A percentile compares a stretch with the other conserved stretches of the same genome.
phyloP scores from a whole-genome alignment of 2,797 vertebrate genomes.

The Tolypeutes matacus region DNA sequence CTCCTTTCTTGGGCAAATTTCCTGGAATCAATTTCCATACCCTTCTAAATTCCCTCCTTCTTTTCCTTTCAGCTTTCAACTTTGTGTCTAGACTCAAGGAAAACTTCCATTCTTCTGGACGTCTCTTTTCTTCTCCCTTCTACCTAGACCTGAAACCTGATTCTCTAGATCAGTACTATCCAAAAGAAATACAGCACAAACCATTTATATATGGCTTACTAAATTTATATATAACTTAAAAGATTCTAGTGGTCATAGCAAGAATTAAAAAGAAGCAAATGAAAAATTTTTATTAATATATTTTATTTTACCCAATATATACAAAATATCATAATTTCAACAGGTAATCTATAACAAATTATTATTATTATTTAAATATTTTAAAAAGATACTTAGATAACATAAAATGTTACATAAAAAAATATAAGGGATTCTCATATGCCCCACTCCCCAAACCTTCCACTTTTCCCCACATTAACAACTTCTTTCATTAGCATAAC shows the following conservation, averaged over 20 bases:
- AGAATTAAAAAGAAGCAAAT: not conserved
- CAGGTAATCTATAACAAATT: not conserved
- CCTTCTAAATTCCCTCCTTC: not conserved
- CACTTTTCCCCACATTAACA: too few relatives aligned
- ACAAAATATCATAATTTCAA: not conserved
- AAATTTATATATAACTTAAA: not conserved
- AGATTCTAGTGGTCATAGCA: not conserved
- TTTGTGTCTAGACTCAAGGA: constrained; percentile 4
- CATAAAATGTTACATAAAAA: too few relatives aligned
- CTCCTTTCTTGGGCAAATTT: not conserved
- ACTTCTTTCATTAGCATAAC: too few relatives aligned
- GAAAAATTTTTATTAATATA: not conserved
- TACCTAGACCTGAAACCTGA: not conserved
- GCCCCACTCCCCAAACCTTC: too few relatives aligned
- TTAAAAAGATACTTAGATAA: too few relatives aligned
- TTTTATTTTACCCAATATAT: not conserved
- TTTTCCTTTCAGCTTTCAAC: not conserved
- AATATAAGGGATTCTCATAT: too few relatives aligned
- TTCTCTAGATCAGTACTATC: not conserved
- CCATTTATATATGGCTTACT: too few relatives aligned
- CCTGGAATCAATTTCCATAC: not conserved
- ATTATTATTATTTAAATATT: too few relatives aligned
- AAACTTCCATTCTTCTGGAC: not conserved
- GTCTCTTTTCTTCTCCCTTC: not conserved
- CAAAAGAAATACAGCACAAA: not conserved